phyloP scores from a whole-genome alignment of 1,140 invertebrate species.

The Protaetia brevitarsis region DNA sequence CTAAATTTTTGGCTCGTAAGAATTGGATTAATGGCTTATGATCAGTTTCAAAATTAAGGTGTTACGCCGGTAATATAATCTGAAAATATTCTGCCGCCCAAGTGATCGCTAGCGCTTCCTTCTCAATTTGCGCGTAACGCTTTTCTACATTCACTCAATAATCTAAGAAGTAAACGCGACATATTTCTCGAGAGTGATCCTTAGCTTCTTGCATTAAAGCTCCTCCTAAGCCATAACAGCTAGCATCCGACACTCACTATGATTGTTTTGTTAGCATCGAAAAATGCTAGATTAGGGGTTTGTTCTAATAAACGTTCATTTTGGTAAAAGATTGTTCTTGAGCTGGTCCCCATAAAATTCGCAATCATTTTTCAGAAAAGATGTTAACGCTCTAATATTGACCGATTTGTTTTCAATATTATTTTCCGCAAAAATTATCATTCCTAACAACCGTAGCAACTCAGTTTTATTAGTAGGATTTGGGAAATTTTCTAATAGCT shows the following conservation, averaged over 20 bases:
- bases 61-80: slow-evolving; percentile 38
- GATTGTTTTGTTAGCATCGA: slow-evolving; percentile 22
- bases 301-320: slow-evolving; percentile 25
- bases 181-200: slow-evolving; percentile 29
- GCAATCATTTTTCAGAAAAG: slow-evolving; percentile 29
- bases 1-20: slow-evolving; percentile 39
- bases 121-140: slow-evolving; percentile 50
- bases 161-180: slow-evolving; percentile 48
- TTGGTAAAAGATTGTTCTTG: slow-evolving; percentile 29
- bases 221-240: slow-evolving; percentile 24
- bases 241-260: slow-evolving; percentile 25
- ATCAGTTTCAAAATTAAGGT: slow-evolving; percentile 38
- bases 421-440: slow-evolving; percentile 34
- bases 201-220: slow-evolving; percentile 23
- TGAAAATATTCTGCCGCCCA: slow-evolving; percentile 44
- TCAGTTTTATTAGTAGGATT: slow-evolving; percentile 31
- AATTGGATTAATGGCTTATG: slow-evolving; percentile 41
- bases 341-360: slow-evolving; percentile 26
- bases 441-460: slow-evolving; percentile 24
- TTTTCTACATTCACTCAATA: slow-evolving; percentile 42
- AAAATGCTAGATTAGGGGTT: too few relatives aligned
- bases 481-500: slow-evolving; percentile 32
- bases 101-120: too few relatives aligned
- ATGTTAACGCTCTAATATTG: slow-evolving; percentile 33
- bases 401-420: slow-evolving; percentile 34